Percentiles rank a stretch among this genome's conserved stretches.
These are phyloP conservation scores for Leptopilina myrica DNA, from an alignment of 2,888 invertebrate species.

Conservation along the genomic window DNA sequence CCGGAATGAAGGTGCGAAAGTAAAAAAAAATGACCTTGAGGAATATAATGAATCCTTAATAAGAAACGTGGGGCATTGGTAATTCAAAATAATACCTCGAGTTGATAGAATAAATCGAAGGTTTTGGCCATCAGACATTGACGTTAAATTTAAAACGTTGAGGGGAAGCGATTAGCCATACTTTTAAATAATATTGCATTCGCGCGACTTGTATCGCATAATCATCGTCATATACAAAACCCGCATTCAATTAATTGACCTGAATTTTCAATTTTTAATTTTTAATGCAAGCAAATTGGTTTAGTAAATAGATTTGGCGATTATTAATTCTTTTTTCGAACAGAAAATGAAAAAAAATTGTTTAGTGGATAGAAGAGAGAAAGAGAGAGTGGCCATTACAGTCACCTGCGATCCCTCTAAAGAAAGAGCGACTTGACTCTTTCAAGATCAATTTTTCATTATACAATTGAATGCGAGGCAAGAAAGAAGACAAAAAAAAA, in stretches of 20 bases:
- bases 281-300: no score
- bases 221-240: not conserved
- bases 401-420: constrained; percentile 73
- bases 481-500: not conserved
- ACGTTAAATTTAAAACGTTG: constrained; percentile 9
- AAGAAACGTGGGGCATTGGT: constrained; percentile 28
- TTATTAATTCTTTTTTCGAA: no score
- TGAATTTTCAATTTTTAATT: no score
- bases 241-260: constrained; percentile 68
- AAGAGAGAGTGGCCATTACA: constrained; percentile 69
- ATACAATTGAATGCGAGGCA: constrained; percentile 42
- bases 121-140: not conserved
- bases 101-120: constrained; percentile 24
- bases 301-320: no score
- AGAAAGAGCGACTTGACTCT: constrained; percentile 55
- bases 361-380: no score
- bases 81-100: constrained; percentile 30
- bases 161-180: not conserved
- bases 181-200: constrained; percentile 31
- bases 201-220: constrained; percentile 43
- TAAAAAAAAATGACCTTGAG: constrained; percentile 26
- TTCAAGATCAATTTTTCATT: constrained; percentile 10
- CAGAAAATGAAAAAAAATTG: no score
- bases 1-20: constrained; percentile 1
- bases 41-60: constrained; percentile 23